Evolutionary conservation across 1,140 invertebrate species (phyloP), one percentile per base, ranked within the genome.

Genomic region (Drosophila sproati): DNA sequence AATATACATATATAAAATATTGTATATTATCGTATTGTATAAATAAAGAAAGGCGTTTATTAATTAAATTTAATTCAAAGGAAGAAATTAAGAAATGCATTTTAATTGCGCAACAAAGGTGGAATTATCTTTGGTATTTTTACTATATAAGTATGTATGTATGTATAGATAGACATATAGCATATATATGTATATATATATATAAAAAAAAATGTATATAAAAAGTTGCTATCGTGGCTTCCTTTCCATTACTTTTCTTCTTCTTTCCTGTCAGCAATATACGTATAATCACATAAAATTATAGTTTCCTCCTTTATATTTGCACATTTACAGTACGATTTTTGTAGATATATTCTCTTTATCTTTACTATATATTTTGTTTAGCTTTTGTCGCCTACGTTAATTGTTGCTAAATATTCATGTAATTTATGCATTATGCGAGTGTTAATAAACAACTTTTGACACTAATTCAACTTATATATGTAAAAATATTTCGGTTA

Each of bases 111-210:
- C 86, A 89, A 89, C 81, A 85, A 89, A 85, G 85, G 85, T 89
- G 85, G 85, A 89, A 89, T 89, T 85, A 71, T 89, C 85, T 89
- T 89, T 89, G 85, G 85, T 89, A 89, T 80, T 81, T 89, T 89
- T 71, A 80, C 85, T 88, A 89, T 89, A 88, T 72, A 72, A 75
- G 59, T 76, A 82, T 68, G 41, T 75, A 72, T 72, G 60, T 83
- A 52, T 72, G 28, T 59, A 67, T 70, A 72, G 51, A 62, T 78
- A 77, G 66, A 66, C 57, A 76, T 68, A 77, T 77, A 69, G 43
- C 57, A 60, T 69, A 78, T 75, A 82, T 73, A 43, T 68, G 67
- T 74, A 8, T 68, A 50, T 66, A 72, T 52, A 55, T 52, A 41
- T 60, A 73, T 74, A 61, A 68, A 48, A 48, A 20, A 20, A 74